Base-by-base conservation (phyloP, 1,140 invertebrate species). In the Gryllus bimaculatus region DNA sequence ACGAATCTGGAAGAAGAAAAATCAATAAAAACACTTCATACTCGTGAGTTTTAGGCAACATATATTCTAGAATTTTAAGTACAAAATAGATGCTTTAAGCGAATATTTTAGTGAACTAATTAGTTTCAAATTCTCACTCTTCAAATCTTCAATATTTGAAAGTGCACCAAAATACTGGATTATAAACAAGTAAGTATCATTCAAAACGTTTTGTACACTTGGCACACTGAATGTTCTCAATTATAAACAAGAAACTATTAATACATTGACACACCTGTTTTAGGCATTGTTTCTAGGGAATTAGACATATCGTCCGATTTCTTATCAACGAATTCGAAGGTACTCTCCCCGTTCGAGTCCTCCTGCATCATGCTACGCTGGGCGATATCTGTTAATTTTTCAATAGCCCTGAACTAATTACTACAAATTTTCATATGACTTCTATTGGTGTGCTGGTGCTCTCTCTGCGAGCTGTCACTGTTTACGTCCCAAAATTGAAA, bases 281-380 rank as follows among this genome's bases (percentile, higher is more conserved):
- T 78, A 15, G 80, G 26, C 74, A 78, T 39, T 18, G 48, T 48
- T 47, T 80, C 48, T 39, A 47, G 26, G 10, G 78, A 78, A 73
- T 83, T 81, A 81, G 86, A 86, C 85, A 84, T 82, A 81, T 81
- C 84, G 85, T 13, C 74, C 75, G n/a, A 83, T 80, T 79, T 86
- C 83, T 79, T 83, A 81, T 87, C 87, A 0, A 89, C 85, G 83
- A 89, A 88, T 84, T 89, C 88, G 81, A 89, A 88, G 10, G 87
- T 87, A 6, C 87, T 88, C 83, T 89, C 88, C 54, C 87, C 87
- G 81, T 87, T 88, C 2, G 86, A 87, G 83, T 88, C 87, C 81
- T 89, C 88, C 81, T 85, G 81, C 81, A 82, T 82, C 78, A 81
- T 81, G 54, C 54, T 66, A 66, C 18, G 54, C 18, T 66, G 10